phyloP scores from a whole-genome alignment of 2,888 invertebrate genomes.

The Agrotis segetum region DNA sequence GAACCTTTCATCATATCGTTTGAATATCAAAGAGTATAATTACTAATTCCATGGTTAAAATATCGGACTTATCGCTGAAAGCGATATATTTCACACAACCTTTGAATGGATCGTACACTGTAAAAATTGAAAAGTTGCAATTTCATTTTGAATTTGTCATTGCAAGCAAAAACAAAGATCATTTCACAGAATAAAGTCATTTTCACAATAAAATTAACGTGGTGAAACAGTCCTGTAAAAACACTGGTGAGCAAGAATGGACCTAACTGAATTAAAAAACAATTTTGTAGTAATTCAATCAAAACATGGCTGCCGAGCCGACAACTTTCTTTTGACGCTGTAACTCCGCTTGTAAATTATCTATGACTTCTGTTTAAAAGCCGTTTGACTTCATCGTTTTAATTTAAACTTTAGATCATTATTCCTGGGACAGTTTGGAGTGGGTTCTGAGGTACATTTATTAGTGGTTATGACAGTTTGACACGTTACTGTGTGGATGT shows the following conservation, averaged over 20 bases:
- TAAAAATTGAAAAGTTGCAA: no score
- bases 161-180: constrained; percentile 32
- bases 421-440: background rate
- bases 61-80: no score
- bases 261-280: constrained; percentile 71
- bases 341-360: constrained; percentile 48
- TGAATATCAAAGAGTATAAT: no score
- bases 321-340: constrained; percentile 43
- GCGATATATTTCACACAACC: no score
- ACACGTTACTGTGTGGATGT: background rate
- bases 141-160: background rate
- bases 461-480: background rate
- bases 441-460: background rate
- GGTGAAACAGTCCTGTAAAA: constrained; percentile 35
- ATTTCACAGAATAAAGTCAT: constrained; percentile 57
- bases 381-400: constrained; percentile 14
- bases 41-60: no score
- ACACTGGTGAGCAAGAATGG: constrained; percentile 54
- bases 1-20: no score
- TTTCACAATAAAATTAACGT: constrained; percentile 51
- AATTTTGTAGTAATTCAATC: constrained; percentile 74
- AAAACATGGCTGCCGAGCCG: constrained; percentile 56
- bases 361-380: constrained; percentile 47
- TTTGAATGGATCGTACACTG: no score
- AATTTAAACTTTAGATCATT: constrained; percentile 30